Evolutionary conservation across 2,797 vertebrate genomes (phyloP).

Genomic region (Distichodus sexfasciatus): DNA sequence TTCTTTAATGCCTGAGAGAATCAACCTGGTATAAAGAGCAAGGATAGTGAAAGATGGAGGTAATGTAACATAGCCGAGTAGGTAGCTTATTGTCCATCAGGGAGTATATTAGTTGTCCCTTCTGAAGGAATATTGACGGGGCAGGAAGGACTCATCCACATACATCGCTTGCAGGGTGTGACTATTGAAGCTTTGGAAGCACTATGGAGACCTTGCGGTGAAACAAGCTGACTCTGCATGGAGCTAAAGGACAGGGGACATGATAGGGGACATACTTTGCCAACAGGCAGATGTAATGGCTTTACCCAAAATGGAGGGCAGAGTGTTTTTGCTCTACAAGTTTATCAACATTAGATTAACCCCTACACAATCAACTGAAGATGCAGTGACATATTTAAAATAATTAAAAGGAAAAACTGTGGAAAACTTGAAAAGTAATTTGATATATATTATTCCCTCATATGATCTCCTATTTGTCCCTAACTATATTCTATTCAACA

Average conservation of each 20-base stretch:
- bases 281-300: background rate
- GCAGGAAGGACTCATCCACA: background rate
- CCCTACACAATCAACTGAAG: background rate
- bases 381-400: no score
- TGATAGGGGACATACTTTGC: background rate
- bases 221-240: conserved; percentile 33
- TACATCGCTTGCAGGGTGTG: conserved; percentile 24
- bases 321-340: background rate
- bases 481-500: no score
- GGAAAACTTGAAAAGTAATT: no score
- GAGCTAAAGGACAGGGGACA: conserved; percentile 18
- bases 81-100: no score
- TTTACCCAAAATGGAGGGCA: background rate
- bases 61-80: conserved; percentile 7
- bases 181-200: conserved; percentile 31
- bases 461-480: no score
- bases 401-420: background rate
- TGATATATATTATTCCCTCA: no score
- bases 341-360: background rate
- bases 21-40: background rate
- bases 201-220: conserved; percentile 11
- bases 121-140: background rate
- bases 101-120: conserved; percentile 35
- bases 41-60: conserved; percentile 3
- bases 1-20: no score